Evolutionary conservation across 2,888 invertebrate species (phyloP), one percentile per base, ranked within the genome.

Genomic region (Esperia sulphurella): DNA sequence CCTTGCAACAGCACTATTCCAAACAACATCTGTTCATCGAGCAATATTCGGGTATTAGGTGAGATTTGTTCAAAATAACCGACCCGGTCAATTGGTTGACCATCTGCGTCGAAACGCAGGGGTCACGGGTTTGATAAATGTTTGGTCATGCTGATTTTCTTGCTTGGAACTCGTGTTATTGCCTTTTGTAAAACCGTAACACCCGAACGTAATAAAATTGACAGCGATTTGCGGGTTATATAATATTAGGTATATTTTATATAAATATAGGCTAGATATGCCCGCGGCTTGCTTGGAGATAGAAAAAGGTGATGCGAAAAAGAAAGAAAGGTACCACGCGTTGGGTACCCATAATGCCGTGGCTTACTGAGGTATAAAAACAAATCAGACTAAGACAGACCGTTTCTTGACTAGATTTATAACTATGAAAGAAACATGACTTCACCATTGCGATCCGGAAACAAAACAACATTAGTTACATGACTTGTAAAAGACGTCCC

Each of bases 61-160:
- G 75, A 71, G 75, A 77, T 79, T 81, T 77, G 72, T 73, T 70
- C 70, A 73, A 72, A 71, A 66, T 68, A 70, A n/a, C 3, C 65
- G 56, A 65, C 66, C 66, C 72, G 79, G 81, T 81, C 81, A 83
- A 86, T 86, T 74, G 84, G 65, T 65, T 72, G 83, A 75, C 84
- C 87, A 87, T 87, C 86, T 87, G 86, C 70, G 77, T 53, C 61
- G 53, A 59, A 51, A 53, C 49, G 41, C 31, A 38, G 31, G 52
- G 53, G 49, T 51, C 28, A n/a, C 42, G 57, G 55, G 61, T 68
- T 66, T 68, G 65, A 71, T 69, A 71, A 70, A 62, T 60, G 68
- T 65, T 55, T 60, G 65, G 77, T 72, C 71, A 74, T 65, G 71
- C 64, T 63, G 64, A 75, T 63, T 70, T 61, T 64, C 59, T 53